These are phyloP conservation scores for Nephrotoma flavescens DNA, from an alignment of 2,888 invertebrate genomes.

Conservation along the genomic window DNA sequence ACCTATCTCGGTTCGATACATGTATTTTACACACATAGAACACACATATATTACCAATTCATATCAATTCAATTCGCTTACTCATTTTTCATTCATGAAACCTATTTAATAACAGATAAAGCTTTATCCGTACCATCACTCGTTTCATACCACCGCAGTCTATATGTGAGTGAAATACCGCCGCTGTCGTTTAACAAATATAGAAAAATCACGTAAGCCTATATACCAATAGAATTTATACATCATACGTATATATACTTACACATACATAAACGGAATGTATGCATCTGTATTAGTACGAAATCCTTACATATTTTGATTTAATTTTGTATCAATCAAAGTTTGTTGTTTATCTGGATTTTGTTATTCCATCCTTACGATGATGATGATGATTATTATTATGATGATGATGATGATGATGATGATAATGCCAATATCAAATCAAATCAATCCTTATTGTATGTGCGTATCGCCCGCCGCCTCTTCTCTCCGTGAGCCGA, in stretches of 20 bases:
- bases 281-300: background rate
- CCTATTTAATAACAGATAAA: background rate
- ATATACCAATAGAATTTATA: background rate
- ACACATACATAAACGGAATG: too few relatives aligned
- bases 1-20: background rate
- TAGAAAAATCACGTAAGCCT: background rate
- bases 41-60: background rate
- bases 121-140: background rate
- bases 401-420: background rate
- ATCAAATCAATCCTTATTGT: background rate
- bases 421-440: background rate
- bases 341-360: background rate
- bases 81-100: background rate
- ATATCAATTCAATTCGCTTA: background rate
- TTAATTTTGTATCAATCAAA: background rate
- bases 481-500: background rate
- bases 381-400: background rate
- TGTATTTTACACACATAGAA: background rate
- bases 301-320: background rate
- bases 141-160: background rate
- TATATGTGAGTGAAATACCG: background rate
- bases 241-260: background rate
- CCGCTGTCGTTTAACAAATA: background rate
- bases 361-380: background rate
- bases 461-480: background rate